A percentile compares a stretch with the other conserved stretches of the same genome.
Conservation (phyloP, 1,140 invertebrate species). For the Campoletis sonorensis region DNA sequence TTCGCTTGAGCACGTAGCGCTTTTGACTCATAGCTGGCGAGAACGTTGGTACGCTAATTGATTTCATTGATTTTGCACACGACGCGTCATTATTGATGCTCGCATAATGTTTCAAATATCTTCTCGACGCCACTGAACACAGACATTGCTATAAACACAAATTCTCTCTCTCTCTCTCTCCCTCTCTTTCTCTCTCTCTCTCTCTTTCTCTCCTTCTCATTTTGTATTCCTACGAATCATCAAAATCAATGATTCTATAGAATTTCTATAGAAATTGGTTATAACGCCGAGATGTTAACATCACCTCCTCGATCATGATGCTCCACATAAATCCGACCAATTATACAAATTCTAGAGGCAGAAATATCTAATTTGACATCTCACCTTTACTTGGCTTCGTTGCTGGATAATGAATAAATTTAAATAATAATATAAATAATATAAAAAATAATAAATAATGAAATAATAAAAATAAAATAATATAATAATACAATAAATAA, state of each 20-base stretch:
- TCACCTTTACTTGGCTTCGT: not conserved
- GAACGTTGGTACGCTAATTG: conserved; percentile 57
- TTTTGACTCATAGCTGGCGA: conserved; percentile 50
- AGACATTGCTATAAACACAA: not conserved
- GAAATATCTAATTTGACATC: not conserved
- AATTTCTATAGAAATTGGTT: conserved; percentile 39
- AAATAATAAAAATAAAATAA: no score
- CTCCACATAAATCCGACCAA: not conserved
- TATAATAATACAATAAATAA: no score
- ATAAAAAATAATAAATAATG: no score
- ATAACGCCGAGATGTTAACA: conserved; percentile 6
- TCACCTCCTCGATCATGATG: conserved; percentile 3
- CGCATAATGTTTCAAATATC: conserved; percentile 41
- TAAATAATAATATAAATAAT: no score
- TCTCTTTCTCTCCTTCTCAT: not conserved
- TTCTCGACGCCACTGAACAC: not conserved
- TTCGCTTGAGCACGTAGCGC: conserved; percentile 46
- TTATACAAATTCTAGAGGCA: not conserved
- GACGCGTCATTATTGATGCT: conserved; percentile 62
- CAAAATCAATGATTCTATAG: conserved; percentile 62
- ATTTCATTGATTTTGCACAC: conserved; percentile 62
- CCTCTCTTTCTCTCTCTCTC: not conserved
- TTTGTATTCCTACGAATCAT: conserved; percentile 49
- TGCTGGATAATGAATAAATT: no score
- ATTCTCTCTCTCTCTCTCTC: not conserved